Evolutionary conservation across 1,140 invertebrate genomes (phyloP), one percentile per base, ranked within the genome.

Genomic region (Drosophila arizonae): DNA sequence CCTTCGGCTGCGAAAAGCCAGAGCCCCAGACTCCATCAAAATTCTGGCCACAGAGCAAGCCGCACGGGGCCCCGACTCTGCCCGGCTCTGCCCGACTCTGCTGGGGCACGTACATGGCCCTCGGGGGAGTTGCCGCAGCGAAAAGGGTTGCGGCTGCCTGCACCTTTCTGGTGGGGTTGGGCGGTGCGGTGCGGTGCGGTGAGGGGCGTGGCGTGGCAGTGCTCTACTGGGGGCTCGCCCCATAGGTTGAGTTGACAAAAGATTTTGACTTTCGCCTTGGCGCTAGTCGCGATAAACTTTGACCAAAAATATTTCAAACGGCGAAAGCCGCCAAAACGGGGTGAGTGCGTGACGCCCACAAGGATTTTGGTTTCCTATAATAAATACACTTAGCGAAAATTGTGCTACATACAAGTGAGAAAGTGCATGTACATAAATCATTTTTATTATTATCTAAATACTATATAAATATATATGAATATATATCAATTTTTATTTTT

Each of bases 71-170:
- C 24, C 21, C 69, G 17, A n/a, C 28, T 26, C 62, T 30, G 28
- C 28, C 28, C 26, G 21, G 3, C 21, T 26, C 62, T 30, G 28
- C 28, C 28, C 26, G 21, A 2, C 21, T 26, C 62, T 28, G 17
- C 30, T 28, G 26, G 57, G 71, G 64, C 81, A 85, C 81, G 81
- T 80, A 77, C 84, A 77, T 54, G 36, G 24, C 55, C 76, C 60
- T 56, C 73, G 24, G 51, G 81, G 81, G 81, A 77, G 54, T 77
- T 64, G 51, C 48, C 61, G 58, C 76, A 56, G 81, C 36, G 69
- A 39, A 86, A 86, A 86, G 81, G 81, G 81, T 86, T 86, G 81
- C 75, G 67, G 63, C 78, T 72, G 70, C 81, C 78, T 72, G 70
- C 81, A 86, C 78, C 78, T 81, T 81, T 28, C 54, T 57, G 58